Evolutionary conservation across 37 sponge, comb jelly and placozoan genomes (phyloP).

Genomic region (Hexactinellida sp.): DNA sequence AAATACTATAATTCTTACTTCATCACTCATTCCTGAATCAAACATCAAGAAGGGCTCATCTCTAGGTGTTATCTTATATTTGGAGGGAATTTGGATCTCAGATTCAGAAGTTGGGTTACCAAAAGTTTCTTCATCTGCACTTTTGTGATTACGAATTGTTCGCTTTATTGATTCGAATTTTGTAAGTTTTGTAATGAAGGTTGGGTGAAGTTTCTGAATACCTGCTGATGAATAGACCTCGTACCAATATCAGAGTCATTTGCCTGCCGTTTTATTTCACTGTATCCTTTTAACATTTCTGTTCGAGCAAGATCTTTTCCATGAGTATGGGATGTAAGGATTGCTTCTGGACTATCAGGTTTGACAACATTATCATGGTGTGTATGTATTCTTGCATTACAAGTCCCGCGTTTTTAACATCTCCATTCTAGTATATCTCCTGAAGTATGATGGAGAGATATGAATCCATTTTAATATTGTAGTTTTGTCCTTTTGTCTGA

Average conservation of each 20-base stretch:
- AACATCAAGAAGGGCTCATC: too few species aligned
- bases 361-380: background rate
- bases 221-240: background rate
- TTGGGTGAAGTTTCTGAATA: background rate
- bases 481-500: background rate
- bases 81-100: too few species aligned
- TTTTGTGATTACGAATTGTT: too few species aligned
- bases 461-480: background rate
- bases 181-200: background rate
- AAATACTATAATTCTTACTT: too few species aligned
- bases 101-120: too few species aligned
- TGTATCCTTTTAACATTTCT: background rate
- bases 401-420: background rate
- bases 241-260: background rate
- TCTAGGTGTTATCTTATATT: too few species aligned
- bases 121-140: too few species aligned
- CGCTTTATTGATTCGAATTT: background rate
- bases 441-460: background rate
- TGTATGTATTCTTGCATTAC: background rate
- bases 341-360: background rate
- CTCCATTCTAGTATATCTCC: background rate
- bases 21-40: too few species aligned
- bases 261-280: background rate
- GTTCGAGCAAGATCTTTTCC: background rate
- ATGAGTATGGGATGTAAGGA: background rate